Evolutionary conservation across 2,888 invertebrate species (phyloP), one percentile per base, ranked within the genome.

Genomic region (Oxyteleia sp.): DNA sequence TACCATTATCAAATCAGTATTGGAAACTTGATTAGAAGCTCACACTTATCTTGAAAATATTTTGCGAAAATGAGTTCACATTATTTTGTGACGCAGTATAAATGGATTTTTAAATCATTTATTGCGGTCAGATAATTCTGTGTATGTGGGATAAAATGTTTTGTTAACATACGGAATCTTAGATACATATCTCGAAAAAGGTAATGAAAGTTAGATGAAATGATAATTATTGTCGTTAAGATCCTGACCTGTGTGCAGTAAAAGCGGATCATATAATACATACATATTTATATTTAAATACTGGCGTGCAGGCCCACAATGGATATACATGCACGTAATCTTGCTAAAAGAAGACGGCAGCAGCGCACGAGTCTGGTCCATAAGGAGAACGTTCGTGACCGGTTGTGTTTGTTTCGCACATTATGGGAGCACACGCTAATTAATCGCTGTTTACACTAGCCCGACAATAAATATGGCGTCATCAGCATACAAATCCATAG

Each of bases 361-460:
- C 45, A 16, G 55, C 76, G 26, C 29, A 41, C 49, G 8, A 51
- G 26, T 63, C 59, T 49, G 61, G 35, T 13, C 47, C 32, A 20
- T 26, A 63, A 78, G 61, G 32, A 49, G 53, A 16, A 41, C 41
- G 43, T 71, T 83, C 83, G 83, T 83, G 84, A 84, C 71, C 51
- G 38, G 71, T 71, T 64, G 61, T 75, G 32, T 76, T 66, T 76
- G 75, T 69, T 59, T 51, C 82, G 72, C 76, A 69, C 74, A 87
- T 87, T 89, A 90, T 88, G 84, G 82, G 82, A 87, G 83, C 82
- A 69, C 75, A 82, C 75, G 86, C 83, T 90, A 90, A 92, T 92
- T 91, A 90, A 91, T 90, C 88, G 87, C 78, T 87, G 88, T 88
- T 90, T 90, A 88, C 88, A 87, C 85, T 85, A 83, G 68, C 72